A percentile compares a stretch with the other conserved stretches of the same genome.
Conservation (phyloP, 1,140 invertebrate species). For the Probaryconus sp. region DNA sequence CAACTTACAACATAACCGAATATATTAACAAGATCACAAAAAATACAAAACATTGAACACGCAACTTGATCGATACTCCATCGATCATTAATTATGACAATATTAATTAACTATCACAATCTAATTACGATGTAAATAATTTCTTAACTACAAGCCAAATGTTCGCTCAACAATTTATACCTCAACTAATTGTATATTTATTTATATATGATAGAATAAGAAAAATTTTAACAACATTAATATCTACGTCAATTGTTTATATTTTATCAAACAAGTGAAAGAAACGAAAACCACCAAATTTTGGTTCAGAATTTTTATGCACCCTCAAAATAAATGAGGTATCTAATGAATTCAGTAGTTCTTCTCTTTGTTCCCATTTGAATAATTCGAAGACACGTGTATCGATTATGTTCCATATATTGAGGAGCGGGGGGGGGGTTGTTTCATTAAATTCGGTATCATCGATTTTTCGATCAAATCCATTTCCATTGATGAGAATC, state of each 20-base stretch:
- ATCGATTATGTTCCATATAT: constrained; percentile 36
- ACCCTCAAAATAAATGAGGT: background rate
- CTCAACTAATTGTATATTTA: no score
- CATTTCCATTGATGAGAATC: constrained; percentile 68
- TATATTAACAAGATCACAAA: constrained; percentile 32
- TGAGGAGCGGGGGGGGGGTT: no score
- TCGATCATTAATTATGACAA: constrained; percentile 53
- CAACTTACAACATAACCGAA: constrained; percentile 47
- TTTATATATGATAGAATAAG: no score
- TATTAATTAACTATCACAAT: constrained; percentile 53
- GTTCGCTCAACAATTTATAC: no score
- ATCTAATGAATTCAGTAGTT: constrained; percentile 28
- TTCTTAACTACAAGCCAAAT: no score
- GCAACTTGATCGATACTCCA: constrained; percentile 43
- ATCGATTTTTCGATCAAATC: constrained; percentile 45
- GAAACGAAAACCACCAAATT: no score
- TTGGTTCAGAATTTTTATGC: no score
- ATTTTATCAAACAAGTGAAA: background rate
- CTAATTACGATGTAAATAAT: constrained; percentile 54
- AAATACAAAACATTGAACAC: constrained; percentile 43
- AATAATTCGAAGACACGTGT: constrained; percentile 37
- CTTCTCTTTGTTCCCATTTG: constrained; percentile 13
- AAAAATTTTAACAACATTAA: no score
- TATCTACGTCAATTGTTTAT: no score
- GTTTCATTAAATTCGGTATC: constrained; percentile 49